Evolutionary conservation across 2,888 invertebrate species (phyloP).

Genomic region (Trissolcus japonicus): DNA sequence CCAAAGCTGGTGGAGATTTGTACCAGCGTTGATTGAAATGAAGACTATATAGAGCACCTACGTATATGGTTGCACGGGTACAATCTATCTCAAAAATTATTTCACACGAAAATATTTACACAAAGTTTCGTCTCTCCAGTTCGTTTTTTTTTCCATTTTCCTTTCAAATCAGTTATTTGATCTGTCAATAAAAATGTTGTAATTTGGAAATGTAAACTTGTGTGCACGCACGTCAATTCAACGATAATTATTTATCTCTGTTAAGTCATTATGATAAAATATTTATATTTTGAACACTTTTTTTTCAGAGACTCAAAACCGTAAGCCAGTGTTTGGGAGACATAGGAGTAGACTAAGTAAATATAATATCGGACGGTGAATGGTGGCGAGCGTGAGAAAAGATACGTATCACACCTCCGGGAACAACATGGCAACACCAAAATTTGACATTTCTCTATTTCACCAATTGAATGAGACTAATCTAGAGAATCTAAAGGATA

Average conservation of each 20-base stretch:
- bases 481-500: constrained; percentile 31
- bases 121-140: not conserved
- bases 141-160: not conserved
- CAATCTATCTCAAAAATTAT: constrained; percentile 38
- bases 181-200: not conserved
- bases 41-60: constrained; percentile 67
- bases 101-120: constrained; percentile 23
- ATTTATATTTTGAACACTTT: constrained; percentile 30
- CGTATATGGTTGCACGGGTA: constrained; percentile 59
- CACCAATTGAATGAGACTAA: constrained; percentile 28
- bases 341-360: constrained; percentile 35
- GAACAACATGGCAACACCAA: constrained; percentile 34
- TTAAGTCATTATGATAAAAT: constrained; percentile 33
- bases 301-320: not conserved
- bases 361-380: constrained; percentile 36
- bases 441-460: constrained; percentile 47
- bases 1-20: constrained; percentile 69
- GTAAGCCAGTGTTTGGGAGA: constrained; percentile 36
- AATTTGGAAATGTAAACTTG: not conserved
- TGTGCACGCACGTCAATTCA: not conserved
- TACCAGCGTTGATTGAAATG: constrained; percentile 73
- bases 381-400: constrained; percentile 43
- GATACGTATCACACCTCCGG: constrained; percentile 31
- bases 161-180: not conserved
- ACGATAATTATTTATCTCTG: not conserved